Base-by-base conservation (phyloP, 2,113 vertebrate species). In the Passerina amoena region DNA sequence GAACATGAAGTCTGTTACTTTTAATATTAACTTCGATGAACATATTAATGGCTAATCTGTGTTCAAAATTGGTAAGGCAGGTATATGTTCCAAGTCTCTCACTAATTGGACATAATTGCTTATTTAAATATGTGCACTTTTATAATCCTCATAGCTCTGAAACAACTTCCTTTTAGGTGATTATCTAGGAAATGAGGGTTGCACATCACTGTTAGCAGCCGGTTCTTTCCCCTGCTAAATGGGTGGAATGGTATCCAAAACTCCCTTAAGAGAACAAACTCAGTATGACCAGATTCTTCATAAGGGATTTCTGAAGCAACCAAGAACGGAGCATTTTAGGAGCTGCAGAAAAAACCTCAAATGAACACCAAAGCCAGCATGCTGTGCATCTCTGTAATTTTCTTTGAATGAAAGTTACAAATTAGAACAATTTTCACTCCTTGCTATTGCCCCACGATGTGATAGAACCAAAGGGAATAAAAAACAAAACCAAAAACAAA, bases 321-420 rank as follows among this genome's bases (percentile, higher is more conserved):
- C 5, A 60, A 68, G 23, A 76, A 48, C 18, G 8, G 10, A 76
- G 8, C 2, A 17, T 54, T 42, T 57, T 22, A 66, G 19, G 16
- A 82, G 2, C 6, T 78, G 8, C 21, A 12, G 2, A 14, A 8
- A 69, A 82, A 19, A 2, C 2, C 0, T 8, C 1, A 30, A 82
- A n/a, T 4, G 3, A 57, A 3, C 15, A 57, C 12, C 16, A 40
- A 71, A 86, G 20, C 6, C 47, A 48, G 19, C 28, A 37, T 64
- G 10, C 10, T 82, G 35, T 60, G 8, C 8, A 28, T 25, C 11
- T 10, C 23, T 56, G 30, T 37, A n/a, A 45, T 59, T 48, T 77
- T 17, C 14, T 59, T 81, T 54, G 44, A 42, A 57, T 64, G 6
- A 45, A 56, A 68, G 59, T n/a, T 71, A 59, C 21, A 57, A 30